Conservation (phyloP, 2,113 vertebrate species). For the Psittacus erithacus region DNA sequence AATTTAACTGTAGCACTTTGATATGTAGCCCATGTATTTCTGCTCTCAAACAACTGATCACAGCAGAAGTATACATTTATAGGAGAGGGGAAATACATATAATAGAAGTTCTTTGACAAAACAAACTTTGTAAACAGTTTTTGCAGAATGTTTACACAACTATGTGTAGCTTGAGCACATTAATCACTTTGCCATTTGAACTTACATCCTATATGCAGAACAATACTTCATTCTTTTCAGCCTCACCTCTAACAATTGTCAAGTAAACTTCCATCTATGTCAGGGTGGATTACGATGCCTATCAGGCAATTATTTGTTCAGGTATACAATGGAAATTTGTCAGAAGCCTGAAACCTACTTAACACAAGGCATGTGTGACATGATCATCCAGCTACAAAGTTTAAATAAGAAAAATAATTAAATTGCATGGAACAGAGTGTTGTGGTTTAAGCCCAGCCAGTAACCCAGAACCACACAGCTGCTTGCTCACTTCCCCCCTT, state of each 20-base stretch:
- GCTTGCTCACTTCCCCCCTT: too few relatives aligned
- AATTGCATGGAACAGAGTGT: too few relatives aligned
- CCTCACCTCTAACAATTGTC: background rate
- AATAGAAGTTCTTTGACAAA: background rate
- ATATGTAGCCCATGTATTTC: background rate
- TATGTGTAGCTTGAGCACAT: background rate
- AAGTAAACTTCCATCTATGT: background rate
- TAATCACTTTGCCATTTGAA: background rate
- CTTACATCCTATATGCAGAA: background rate
- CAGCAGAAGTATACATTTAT: background rate
- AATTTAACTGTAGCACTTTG: background rate
- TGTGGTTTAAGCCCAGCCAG: too few relatives aligned
- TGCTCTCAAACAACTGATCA: background rate
- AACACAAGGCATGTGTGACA: background rate
- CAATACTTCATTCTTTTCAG: background rate
- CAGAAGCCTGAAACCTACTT: background rate
- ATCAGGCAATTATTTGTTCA: background rate
- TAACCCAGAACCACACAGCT: too few relatives aligned
- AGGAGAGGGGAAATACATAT: background rate
- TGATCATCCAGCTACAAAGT: background rate
- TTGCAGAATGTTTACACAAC: background rate
- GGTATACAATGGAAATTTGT: background rate
- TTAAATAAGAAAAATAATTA: background rate
- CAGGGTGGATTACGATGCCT: background rate
- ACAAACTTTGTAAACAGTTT: background rate